Evolutionary conservation across 2,888 invertebrate species (phyloP).

Genomic region (Doris montereyensis): DNA sequence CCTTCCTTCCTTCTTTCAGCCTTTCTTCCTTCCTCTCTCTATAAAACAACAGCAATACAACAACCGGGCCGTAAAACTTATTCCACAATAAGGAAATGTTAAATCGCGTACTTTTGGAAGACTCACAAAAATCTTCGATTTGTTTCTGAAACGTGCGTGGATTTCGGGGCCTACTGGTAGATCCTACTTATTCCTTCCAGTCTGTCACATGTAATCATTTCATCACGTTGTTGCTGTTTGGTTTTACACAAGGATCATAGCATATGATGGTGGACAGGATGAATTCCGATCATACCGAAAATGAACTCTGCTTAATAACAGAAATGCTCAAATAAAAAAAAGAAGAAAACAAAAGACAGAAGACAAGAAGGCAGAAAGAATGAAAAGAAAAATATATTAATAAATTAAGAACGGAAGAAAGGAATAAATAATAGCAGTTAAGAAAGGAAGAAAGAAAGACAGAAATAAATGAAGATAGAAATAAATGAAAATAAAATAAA

Average conservation of each 20-base stretch:
- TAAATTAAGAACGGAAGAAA: not conserved
- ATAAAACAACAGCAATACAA: not conserved
- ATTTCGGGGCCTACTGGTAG: no score
- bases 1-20: not conserved
- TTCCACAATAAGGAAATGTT: no score
- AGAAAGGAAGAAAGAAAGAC: not conserved
- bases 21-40: not conserved
- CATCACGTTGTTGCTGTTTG: no score
- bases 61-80: not conserved
- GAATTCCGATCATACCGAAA: no score
- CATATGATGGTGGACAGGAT: no score
- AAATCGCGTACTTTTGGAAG: no score
- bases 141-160: no score
- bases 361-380: not conserved
- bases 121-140: no score
- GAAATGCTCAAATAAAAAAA: not conserved
- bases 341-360: not conserved
- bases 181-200: no score
- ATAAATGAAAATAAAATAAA: not conserved
- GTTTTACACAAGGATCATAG: no score
- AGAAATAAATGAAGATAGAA: not conserved
- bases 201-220: no score
- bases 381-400: not conserved
- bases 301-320: no score
- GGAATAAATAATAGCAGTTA: not conserved